Percentiles rank a stretch among this genome's conserved stretches.
Conservation (phyloP, 2,888 invertebrate genomes). For the Epinotia demarniana region DNA sequence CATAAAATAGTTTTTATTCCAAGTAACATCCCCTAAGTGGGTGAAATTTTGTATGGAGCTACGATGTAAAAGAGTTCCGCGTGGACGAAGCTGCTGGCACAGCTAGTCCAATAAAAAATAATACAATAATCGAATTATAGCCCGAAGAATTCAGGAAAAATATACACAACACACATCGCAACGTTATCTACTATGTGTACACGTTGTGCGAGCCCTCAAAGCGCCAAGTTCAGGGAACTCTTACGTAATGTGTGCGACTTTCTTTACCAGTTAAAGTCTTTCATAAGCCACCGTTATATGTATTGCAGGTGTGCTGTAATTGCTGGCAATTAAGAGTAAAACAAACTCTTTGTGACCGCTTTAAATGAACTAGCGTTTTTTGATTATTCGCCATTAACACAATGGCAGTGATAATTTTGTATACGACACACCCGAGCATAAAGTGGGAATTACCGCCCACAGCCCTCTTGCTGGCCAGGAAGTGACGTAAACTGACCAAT, state of each 20-base stretch:
- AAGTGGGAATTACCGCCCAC: too few species aligned
- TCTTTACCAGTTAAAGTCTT: constrained; percentile 29
- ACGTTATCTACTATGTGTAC: background rate
- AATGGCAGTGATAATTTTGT: constrained; percentile 6
- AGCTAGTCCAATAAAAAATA: background rate
- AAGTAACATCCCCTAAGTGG: too few species aligned
- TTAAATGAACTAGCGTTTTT: constrained; percentile 3
- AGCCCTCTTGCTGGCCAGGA: too few species aligned
- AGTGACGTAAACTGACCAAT: too few species aligned
- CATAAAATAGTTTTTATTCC: too few species aligned
- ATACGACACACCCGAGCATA: too few species aligned
- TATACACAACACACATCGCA: background rate
- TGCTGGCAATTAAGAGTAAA: constrained; percentile 30
- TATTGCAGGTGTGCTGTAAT: constrained; percentile 31
- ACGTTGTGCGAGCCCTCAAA: background rate
- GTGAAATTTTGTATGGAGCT: too few species aligned
- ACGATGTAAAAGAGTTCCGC: too few species aligned
- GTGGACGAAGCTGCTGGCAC: too few species aligned
- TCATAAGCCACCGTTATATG: constrained; percentile 29
- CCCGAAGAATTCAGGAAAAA: background rate
- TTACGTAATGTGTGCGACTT: constrained; percentile 25
- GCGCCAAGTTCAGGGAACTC: constrained; percentile 3
- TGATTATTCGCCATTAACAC: background rate
- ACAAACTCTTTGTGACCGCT: constrained; percentile 19
- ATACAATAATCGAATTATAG: background rate